phyloP scores from a whole-genome alignment of 2,797 vertebrate genomes.

The Glossophaga mutica region DNA sequence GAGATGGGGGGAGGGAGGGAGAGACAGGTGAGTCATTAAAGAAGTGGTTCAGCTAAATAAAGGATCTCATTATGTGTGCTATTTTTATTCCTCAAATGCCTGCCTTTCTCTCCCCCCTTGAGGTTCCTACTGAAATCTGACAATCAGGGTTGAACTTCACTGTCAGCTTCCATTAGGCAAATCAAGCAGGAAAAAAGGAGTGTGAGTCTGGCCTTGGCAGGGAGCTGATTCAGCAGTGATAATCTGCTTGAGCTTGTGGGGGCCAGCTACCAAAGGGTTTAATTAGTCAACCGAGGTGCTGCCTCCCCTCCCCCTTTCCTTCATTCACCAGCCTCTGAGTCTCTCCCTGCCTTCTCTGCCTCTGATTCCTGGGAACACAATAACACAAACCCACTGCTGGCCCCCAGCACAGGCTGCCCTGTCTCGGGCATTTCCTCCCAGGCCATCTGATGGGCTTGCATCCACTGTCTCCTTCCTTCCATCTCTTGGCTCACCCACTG shows the following conservation, averaged over 20 bases:
- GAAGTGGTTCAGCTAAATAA: slow-evolving; percentile 78
- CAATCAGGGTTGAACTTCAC: slow-evolving; percentile 80
- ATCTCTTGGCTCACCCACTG: neutral
- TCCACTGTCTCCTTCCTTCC: neutral
- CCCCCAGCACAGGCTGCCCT: neutral
- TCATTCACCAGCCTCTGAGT: neutral
- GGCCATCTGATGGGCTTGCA: accelerated
- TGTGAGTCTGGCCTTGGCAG: slow-evolving; percentile 60
- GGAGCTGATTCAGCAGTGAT: slow-evolving; percentile 74
- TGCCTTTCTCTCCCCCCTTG: slow-evolving; percentile 71
- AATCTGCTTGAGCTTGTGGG: neutral
- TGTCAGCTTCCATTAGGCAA: slow-evolving; percentile 84
- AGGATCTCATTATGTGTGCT: slow-evolving; percentile 79
- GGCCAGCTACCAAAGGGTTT: slow-evolving; percentile 43
- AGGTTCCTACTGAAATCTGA: slow-evolving; percentile 81
- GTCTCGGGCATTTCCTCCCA: neutral
- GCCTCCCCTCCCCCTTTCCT: neutral
- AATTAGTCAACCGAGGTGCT: neutral
- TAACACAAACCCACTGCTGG: too few species aligned
- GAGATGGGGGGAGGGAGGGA: neutral
- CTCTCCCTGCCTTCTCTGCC: neutral
- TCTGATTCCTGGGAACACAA: neutral
- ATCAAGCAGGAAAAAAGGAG: slow-evolving; percentile 69
- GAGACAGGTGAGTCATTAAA: slow-evolving; percentile 67
- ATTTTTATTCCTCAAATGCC: slow-evolving; percentile 80